Conservation (phyloP, 2,888 invertebrate species). For the Auanema freiburgensis region DNA sequence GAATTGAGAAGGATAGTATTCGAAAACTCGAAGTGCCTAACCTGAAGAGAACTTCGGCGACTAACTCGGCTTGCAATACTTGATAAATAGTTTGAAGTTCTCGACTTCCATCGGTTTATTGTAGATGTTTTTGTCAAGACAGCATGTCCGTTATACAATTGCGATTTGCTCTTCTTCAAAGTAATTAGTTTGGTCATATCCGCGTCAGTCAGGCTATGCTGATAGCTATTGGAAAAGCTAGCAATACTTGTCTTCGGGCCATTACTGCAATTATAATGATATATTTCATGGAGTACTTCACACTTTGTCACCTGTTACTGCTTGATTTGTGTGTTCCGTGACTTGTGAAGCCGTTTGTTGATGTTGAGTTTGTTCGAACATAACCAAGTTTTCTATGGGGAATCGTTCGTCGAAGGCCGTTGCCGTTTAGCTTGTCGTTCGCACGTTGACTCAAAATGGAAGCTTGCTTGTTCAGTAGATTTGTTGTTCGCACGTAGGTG, state of each 20-base stretch:
- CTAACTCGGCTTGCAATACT: slow-evolving; percentile 40
- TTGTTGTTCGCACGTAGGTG: slow-evolving; percentile 89
- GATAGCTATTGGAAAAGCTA: slow-evolving; percentile 10
- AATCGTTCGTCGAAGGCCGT: slow-evolving; percentile 56
- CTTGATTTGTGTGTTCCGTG: slow-evolving; percentile 13
- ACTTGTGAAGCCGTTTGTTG: slow-evolving; percentile 18
- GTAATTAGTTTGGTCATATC: slow-evolving; percentile 9
- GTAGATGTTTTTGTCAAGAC: slow-evolving; percentile 33
- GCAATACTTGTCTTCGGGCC: slow-evolving; percentile 16
- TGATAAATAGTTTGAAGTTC: slow-evolving; percentile 42
- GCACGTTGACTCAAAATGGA: slow-evolving; percentile 45
- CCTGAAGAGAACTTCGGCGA: slow-evolving; percentile 43
- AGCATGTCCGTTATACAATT: slow-evolving; percentile 28
- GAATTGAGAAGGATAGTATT: no score
- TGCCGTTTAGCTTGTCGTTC: slow-evolving; percentile 44
- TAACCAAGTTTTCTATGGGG: slow-evolving; percentile 54
- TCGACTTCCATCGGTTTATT: slow-evolving; percentile 32
- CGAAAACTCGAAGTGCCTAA: not conserved
- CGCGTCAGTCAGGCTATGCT: slow-evolving; percentile 9
- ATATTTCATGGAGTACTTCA: not conserved
- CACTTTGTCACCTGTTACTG: slow-evolving; percentile 12
- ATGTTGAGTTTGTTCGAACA: slow-evolving; percentile 36
- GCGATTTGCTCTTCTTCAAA: slow-evolving; percentile 8
- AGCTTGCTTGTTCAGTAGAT: slow-evolving; percentile 74
- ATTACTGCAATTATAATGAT: not conserved